Conservation (phyloP, 2,888 invertebrate species). For the Galerucella calmariensis region DNA sequence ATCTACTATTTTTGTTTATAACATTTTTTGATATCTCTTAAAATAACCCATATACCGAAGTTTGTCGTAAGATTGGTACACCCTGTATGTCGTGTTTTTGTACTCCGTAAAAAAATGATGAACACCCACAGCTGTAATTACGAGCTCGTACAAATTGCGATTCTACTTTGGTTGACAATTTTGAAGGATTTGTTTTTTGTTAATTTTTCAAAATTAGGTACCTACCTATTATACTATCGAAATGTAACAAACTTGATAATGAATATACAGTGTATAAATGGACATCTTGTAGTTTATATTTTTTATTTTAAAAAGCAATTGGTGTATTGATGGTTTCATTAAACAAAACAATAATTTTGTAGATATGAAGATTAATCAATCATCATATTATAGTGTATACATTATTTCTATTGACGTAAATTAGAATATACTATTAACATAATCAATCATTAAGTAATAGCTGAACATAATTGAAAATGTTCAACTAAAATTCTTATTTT, state of each 20-base stretch:
- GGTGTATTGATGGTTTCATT: not conserved
- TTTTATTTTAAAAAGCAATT: not conserved
- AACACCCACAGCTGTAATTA: too few relatives aligned
- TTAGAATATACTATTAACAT: not conserved
- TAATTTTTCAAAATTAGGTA: too few relatives aligned
- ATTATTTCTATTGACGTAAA: not conserved
- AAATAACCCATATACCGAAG: too few relatives aligned
- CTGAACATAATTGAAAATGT: not conserved
- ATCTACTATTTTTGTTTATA: too few relatives aligned
- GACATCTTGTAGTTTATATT: not conserved
- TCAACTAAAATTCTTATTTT: too few relatives aligned
- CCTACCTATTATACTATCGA: not conserved
- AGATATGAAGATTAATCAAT: slow-evolving; percentile 16
- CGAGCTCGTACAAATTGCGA: too few relatives aligned
- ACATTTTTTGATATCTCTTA: too few relatives aligned
- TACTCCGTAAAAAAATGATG: too few relatives aligned
- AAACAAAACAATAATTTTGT: not conserved
- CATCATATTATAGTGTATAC: not conserved
- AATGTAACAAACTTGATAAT: not conserved
- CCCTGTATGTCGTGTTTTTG: too few relatives aligned
- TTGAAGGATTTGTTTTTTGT: too few relatives aligned
- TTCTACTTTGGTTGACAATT: too few relatives aligned
- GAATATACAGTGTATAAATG: not conserved
- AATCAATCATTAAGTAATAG: not conserved
- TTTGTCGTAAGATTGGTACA: too few relatives aligned